These are phyloP conservation scores for Pterocles orientalis DNA, from an alignment of 2,113 vertebrate species.

Conservation along the genomic window DNA sequence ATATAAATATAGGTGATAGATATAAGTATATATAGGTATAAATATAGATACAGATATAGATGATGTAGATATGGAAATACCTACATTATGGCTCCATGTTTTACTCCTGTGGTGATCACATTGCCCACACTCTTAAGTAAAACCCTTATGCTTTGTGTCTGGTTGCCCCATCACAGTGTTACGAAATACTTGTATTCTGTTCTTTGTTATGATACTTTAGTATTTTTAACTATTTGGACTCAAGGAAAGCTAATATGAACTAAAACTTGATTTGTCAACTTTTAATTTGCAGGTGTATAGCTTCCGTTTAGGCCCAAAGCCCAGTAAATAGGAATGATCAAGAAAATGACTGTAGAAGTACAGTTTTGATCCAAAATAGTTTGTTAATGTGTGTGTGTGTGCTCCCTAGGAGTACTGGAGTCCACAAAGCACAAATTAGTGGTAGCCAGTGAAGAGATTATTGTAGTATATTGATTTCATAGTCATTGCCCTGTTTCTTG, in stretches of 20 bases:
- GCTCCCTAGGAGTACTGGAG: background rate
- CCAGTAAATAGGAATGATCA: background rate
- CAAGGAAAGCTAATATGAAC: background rate
- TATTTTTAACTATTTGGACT: background rate
- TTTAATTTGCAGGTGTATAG: background rate
- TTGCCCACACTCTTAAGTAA: background rate
- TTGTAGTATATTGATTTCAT: background rate
- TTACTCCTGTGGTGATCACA: background rate
- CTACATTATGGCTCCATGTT: background rate
- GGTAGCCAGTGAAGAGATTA: background rate
- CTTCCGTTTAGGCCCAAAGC: background rate
- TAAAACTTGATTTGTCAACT: background rate
- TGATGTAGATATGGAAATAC: background rate
- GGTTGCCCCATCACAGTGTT: background rate
- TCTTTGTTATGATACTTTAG: background rate
- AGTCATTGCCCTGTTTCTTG: background rate
- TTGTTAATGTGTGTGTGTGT: background rate
- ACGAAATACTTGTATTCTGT: background rate
- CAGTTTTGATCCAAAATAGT: background rate
- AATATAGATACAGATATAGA: background rate
- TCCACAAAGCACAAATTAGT: conserved; percentile 14
- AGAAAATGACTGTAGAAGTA: background rate
- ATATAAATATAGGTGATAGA: background rate
- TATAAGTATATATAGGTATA: background rate
- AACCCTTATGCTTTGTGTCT: background rate